Evolutionary conservation across 2,113 vertebrate species (phyloP).

Genomic region (Percopsis transmontana): DNA sequence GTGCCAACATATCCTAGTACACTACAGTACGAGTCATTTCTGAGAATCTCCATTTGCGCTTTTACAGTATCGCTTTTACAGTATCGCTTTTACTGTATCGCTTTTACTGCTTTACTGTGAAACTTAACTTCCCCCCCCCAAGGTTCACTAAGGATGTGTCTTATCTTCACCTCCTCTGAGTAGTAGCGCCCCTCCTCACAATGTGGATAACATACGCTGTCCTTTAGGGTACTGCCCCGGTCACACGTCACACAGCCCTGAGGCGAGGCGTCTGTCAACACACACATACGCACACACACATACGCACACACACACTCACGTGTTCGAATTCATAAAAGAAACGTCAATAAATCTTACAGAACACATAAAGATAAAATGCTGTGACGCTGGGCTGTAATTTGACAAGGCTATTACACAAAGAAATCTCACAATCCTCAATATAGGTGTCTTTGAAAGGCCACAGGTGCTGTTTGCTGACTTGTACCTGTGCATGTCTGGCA

Average conservation of each 20-base stretch:
- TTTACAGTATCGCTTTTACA: neutral
- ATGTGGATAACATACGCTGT: constrained; percentile 71
- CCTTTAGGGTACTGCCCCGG: constrained; percentile 66
- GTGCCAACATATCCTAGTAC: no score
- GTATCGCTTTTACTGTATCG: neutral
- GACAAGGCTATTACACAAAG: neutral
- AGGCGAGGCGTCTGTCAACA: constrained; percentile 71
- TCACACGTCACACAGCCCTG: constrained; percentile 75
- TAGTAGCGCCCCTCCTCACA: constrained; percentile 75
- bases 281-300: neutral
- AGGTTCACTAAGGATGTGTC: neutral
- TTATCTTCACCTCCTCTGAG: constrained; percentile 62
- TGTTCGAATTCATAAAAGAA: neutral
- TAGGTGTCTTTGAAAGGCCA: neutral
- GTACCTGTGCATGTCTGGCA: constrained; percentile 80
- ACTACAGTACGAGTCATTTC: no score
- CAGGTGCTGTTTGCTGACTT: neutral
- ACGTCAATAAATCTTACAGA: neutral
- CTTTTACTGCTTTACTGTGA: neutral
- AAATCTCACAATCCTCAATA: neutral
- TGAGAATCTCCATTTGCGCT: no score
- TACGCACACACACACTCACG: neutral
- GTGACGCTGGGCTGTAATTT: neutral
- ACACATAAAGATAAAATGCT: neutral
- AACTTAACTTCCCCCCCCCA: neutral